phyloP scores from a whole-genome alignment of 64 coral and sea anemone species.

The Exaiptasia diaphana region DNA sequence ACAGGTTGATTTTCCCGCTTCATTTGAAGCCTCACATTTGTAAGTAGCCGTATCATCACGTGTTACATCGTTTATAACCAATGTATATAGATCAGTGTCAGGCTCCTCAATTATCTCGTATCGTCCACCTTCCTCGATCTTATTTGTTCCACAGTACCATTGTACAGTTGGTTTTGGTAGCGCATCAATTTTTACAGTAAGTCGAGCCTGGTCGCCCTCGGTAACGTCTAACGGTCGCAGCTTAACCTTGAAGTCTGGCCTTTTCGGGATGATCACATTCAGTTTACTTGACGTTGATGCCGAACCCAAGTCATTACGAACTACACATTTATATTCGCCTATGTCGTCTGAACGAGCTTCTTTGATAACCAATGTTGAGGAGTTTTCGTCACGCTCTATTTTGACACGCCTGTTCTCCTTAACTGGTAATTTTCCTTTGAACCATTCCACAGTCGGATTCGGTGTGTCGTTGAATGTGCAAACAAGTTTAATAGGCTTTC shows the following conservation, averaged over 20 bases:
- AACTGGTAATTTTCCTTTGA: conserved; percentile 58
- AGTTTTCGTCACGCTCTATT: conserved; percentile 40
- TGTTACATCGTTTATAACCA: conserved; percentile 44
- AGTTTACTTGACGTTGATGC: conserved; percentile 45
- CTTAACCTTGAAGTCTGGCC: conserved; percentile 87
- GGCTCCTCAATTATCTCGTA: conserved; percentile 35
- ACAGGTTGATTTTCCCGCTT: conserved; percentile 64
- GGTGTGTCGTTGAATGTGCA: conserved; percentile 61
- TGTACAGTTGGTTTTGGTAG: conserved; percentile 62
- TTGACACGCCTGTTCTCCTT: conserved; percentile 65
- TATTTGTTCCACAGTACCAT: conserved; percentile 85
- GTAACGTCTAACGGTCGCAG: conserved; percentile 50
- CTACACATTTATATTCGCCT: conserved; percentile 79
- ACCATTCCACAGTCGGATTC: conserved; percentile 69
- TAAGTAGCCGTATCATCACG: conserved; percentile 61
- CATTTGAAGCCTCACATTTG: conserved; percentile 80
- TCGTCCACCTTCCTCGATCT: conserved; percentile 34
- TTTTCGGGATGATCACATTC: conserved; percentile 24
- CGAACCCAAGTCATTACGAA: conserved; percentile 74
- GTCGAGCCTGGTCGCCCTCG: conserved; percentile 65
- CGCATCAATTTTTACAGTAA: conserved; percentile 50
- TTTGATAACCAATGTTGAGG: conserved; percentile 51
- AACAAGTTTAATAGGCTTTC: conserved; percentile 50
- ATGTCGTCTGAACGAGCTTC: conserved; percentile 55
- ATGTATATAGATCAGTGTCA: conserved; percentile 42